Base-by-base conservation (phyloP, 2,113 vertebrate species). In the Myotis lucifugus region DNA sequence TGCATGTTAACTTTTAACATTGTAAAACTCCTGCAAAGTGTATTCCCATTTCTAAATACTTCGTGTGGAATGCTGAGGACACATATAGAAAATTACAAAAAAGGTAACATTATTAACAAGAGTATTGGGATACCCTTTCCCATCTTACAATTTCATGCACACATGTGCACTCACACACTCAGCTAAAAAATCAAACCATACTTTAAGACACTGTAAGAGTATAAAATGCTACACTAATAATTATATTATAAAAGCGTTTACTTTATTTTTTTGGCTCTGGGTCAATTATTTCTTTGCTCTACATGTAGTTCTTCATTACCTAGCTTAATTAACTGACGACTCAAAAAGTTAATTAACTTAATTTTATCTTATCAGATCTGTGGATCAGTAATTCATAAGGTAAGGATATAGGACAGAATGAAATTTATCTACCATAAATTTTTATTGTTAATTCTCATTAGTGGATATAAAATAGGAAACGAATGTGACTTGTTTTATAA, bases 311-410 rank as follows among this genome's bases (percentile, higher is more conserved):
- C 72, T 93, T 54, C 32, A 85, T 59, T 93, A 56, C 11, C 4
- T 19, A 79, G 37, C 46, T 93, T 72, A 92, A 79, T 73, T 85
- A 90, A 79, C 32, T 56, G 34, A 81, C n/a, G n/a, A 46, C 13
- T 54, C 21, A 14, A 85, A 67, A 85, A 64, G 29, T n/a, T 84
- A 88, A 76, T 95, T 89, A 90, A 72, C 29, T 66, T 85, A 73
- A 37, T 32, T 85, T 93, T 88, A 93, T 61, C 40, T 86, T 82
- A 93, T 50, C 19, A 69, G 4, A 34, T 87, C 5, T 42, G 2
- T 81, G 4, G 32, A 61, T 74, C 17, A 59, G 34, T 76, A 87
- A 76, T 42, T 93, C 21, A 15, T 52, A 59, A 93, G 10, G 11
- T 59, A 90, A 93, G 10, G 32, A 6, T 73, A 74, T 52, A 90